These are phyloP conservation scores for Neoarius graeffei DNA, from an alignment of 2,113 vertebrate genomes.

Conservation along the genomic window DNA sequence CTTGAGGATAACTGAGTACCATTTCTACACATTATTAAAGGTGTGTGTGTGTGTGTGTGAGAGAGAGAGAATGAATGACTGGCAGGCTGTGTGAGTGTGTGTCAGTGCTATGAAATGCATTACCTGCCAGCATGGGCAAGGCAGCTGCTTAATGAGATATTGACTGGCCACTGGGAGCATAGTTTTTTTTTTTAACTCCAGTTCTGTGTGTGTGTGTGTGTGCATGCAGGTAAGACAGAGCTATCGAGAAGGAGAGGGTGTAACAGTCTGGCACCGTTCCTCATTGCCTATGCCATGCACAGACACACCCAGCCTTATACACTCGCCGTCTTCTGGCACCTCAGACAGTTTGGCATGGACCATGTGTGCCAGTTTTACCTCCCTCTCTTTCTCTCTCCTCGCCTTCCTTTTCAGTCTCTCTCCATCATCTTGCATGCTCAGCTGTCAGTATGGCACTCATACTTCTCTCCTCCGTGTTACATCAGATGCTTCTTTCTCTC, in stretches of 20 bases:
- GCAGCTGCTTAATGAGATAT: conserved; percentile 78
- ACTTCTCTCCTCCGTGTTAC: conserved; percentile 56
- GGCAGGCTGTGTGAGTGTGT: conserved; percentile 52
- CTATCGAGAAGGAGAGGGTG: conserved; percentile 11
- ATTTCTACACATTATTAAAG: conserved; percentile 55
- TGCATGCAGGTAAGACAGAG: neutral
- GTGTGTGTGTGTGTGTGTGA: conserved; percentile 47
- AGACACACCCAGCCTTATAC: conserved; percentile 52
- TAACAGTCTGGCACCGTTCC: conserved; percentile 37
- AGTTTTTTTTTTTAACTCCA: conserved; percentile 71
- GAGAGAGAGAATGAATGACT: conserved; percentile 30
- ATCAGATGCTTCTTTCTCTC: conserved; percentile 50
- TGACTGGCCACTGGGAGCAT: conserved; percentile 77
- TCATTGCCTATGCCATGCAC: conserved; percentile 50
- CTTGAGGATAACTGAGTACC: conserved; percentile 60
- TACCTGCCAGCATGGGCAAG: conserved; percentile 51
- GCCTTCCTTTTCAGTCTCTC: neutral
- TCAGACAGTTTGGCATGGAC: conserved; percentile 51
- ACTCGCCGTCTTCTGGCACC: conserved; percentile 45
- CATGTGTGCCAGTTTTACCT: conserved; percentile 36
- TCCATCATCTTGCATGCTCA: conserved; percentile 9
- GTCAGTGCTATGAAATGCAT: conserved; percentile 58
- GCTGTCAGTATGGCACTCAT: conserved; percentile 16
- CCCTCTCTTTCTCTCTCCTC: conserved; percentile 49
- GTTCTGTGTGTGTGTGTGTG: conserved; percentile 12